A percentile compares a stretch with the other conserved stretches of the same genome.
phyloP scores from a whole-genome alignment of 2,113 vertebrate genomes.

The Hyperopisus bebe region DNA sequence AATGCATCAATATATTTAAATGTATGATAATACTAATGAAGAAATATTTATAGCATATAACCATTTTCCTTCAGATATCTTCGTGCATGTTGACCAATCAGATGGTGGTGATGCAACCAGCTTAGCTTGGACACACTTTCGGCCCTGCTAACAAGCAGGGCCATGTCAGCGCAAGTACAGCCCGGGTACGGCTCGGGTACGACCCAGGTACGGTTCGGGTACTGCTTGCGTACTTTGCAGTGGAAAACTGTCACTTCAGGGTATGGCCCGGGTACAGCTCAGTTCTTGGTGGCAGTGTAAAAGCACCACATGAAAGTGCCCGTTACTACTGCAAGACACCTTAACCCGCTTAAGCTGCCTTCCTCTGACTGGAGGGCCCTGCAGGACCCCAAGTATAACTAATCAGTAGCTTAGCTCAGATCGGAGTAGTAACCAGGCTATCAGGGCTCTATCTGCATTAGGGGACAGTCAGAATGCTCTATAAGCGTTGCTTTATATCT shows the following conservation, averaged over 20 bases:
- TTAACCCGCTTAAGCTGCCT: not conserved
- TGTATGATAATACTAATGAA: not conserved
- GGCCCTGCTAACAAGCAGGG: not conserved
- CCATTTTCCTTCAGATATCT: not conserved
- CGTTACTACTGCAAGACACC: not conserved
- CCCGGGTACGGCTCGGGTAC: not conserved
- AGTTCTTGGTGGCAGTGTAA: not conserved
- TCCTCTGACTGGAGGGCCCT: not conserved
- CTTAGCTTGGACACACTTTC: not conserved
- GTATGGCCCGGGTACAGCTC: not conserved
- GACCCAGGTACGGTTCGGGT: not conserved
- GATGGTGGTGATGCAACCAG: not conserved
- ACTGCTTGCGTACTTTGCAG: no score
- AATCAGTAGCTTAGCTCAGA: not conserved
- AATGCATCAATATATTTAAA: not conserved
- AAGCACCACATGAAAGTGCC: not conserved
- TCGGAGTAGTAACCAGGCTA: not conserved
- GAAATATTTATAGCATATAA: not conserved
- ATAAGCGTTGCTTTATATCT: not conserved
- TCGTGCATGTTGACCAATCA: not conserved
- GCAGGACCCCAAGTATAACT: not conserved
- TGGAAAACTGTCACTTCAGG: not conserved
- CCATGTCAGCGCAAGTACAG: not conserved
- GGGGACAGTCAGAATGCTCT: not conserved
- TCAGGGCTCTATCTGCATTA: not conserved